phyloP scores from a whole-genome alignment of 1,140 invertebrate species.

The Achatina immaculata region DNA sequence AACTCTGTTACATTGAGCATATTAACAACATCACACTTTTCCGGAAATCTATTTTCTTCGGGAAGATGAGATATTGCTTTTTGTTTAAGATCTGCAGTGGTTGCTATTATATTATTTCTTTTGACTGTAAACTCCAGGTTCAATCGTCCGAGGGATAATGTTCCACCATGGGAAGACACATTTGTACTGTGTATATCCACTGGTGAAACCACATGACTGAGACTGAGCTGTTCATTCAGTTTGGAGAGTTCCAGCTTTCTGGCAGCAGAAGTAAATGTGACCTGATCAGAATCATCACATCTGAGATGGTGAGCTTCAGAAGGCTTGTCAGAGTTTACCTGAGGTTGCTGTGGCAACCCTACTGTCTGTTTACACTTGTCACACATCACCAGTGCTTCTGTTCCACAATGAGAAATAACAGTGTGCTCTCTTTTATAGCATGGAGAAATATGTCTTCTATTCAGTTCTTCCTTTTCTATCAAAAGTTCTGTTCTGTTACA shows the following conservation, averaged over 20 bases:
- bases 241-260: too few species aligned
- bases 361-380: not conserved
- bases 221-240: too few species aligned
- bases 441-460: too few species aligned
- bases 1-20: not conserved
- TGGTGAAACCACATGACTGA: too few species aligned
- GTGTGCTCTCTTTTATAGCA: not conserved
- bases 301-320: not conserved
- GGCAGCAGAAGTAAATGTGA: too few species aligned
- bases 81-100: not conserved
- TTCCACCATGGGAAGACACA: too few species aligned
- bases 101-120: not conserved
- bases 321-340: not conserved
- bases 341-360: not conserved
- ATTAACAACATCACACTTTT: not conserved
- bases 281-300: not conserved
- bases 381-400: not conserved
- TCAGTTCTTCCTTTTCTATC: too few species aligned
- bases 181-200: too few species aligned
- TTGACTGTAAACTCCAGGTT: not conserved
- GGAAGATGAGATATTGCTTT: not conserved
- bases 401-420: not conserved
- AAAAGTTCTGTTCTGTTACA: too few species aligned
- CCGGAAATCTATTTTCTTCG: not conserved
- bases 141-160: not conserved